These are phyloP conservation scores for Portunus trituberculatus DNA, from an alignment of 1,140 invertebrate species.

Conservation along the genomic window DNA sequence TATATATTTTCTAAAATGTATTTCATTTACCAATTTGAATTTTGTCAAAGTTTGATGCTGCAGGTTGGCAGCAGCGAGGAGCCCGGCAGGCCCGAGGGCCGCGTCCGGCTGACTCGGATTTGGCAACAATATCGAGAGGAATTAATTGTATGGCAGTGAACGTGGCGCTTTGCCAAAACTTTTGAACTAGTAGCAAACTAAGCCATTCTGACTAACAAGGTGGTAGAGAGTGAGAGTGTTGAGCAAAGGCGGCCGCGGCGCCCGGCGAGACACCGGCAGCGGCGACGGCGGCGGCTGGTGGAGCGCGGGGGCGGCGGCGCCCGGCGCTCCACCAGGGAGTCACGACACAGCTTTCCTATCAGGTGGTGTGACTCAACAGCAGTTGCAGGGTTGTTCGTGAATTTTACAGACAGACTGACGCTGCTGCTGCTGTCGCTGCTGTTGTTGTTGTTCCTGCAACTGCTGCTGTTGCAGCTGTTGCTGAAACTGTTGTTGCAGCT, in stretches of 20 bases:
- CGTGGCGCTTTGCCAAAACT: constrained; percentile 42
- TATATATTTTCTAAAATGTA: background rate
- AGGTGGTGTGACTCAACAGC: constrained; percentile 76
- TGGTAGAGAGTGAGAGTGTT: constrained; percentile 61
- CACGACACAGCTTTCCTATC: constrained; percentile 15
- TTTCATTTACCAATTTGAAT: background rate
- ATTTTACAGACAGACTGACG: constrained; percentile 77
- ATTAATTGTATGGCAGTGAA: constrained; percentile 66
- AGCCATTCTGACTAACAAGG: constrained; percentile 53
- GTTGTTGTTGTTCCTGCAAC: constrained; percentile 59
- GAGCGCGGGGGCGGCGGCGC: background rate
- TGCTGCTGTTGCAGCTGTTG: constrained; percentile 65
- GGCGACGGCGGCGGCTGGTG: constrained; percentile 28
- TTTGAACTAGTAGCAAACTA: constrained; percentile 53
- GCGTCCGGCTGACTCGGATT: background rate
- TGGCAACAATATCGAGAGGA: constrained; percentile 4
- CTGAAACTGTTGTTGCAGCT: constrained; percentile 64
- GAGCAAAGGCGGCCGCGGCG: constrained; percentile 63
- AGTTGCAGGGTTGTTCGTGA: constrained; percentile 78
- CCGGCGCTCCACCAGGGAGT: constrained; percentile 35
- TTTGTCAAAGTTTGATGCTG: background rate
- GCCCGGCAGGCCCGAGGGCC: background rate
- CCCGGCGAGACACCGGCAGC: background rate
- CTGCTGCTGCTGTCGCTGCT: constrained; percentile 60
- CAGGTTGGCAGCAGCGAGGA: background rate